Base-by-base conservation (phyloP, 2,113 vertebrate genomes). In the Rhinopomastus cyanomelas region DNA sequence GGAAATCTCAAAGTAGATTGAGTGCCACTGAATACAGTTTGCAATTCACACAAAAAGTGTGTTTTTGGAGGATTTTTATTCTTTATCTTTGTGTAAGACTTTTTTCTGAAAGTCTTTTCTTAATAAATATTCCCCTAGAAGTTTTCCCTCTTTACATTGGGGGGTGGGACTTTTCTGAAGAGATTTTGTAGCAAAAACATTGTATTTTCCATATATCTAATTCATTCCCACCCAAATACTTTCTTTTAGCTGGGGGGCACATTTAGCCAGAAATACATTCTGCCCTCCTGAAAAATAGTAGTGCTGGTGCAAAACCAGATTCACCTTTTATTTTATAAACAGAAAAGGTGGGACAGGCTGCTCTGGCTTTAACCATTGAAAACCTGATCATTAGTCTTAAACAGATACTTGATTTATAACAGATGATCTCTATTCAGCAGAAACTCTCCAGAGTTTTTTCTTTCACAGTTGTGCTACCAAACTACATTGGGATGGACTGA, bases 241-340 rank as follows among this genome's bases (percentile, higher is more conserved):
- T 2, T 21, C 25, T n/a, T 74, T 34, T 11, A 49, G 10, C 3
- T 0, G 13, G 6, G 3, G 13, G 9, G 6, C 0, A 1, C 6
- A 4, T 76, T 75, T 72, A 72, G 10, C 27, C 17, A 11, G 37
- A 60, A 52, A 52, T 27, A 7, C 1, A 14, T 53, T 32, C 49
- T 32, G 1, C 21, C 74, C 23, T 67, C 10, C 12, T 29, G 34
- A 56, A 68, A 80, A 64, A 11, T 2, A 16, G 11, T 14, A 4
- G 66, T 12, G 49, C 14, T n/a, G 46, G 8, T 17, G 7, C 5
- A 37, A 66, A 67, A 3, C 2, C 2, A 17, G 36, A 62, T 56
- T 34, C 1, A 37, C 26, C 44, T 46, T 10, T 18, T 21, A 22
- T 22, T 37, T 11, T 14, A 4, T 0, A 9, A 66, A 19, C 8